Conservation (phyloP, 2,113 vertebrate species). For the Antechinus stuartii region DNA sequence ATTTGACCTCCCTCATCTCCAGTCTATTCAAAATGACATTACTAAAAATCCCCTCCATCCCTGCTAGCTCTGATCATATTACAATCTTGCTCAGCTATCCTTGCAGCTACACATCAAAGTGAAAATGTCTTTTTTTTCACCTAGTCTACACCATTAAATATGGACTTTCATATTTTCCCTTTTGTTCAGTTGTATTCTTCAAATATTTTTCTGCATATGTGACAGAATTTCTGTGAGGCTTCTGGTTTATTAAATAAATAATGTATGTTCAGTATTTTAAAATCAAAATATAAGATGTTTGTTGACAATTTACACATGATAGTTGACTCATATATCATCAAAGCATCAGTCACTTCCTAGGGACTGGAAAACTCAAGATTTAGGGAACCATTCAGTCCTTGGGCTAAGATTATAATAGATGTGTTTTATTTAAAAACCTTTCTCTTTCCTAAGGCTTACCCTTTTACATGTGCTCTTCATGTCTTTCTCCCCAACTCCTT, state of each 20-base stretch:
- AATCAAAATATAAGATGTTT: neutral
- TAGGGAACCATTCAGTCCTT: neutral
- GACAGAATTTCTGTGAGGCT: neutral
- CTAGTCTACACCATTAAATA: neutral
- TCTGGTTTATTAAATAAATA: constrained; percentile 23
- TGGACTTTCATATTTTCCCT: constrained; percentile 4
- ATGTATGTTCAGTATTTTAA: neutral
- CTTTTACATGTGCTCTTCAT: neutral
- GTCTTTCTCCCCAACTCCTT: neutral
- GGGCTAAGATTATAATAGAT: neutral
- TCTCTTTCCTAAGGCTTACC: neutral
- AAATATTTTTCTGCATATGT: neutral
- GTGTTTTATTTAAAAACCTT: no score
- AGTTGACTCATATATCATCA: neutral
- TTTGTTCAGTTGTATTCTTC: constrained; percentile 21
- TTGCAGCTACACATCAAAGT: neutral
- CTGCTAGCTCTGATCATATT: neutral
- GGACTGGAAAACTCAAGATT: neutral
- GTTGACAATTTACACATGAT: neutral
- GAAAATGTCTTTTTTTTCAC: neutral
- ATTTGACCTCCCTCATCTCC: constrained; percentile 31
- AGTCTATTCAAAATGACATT: neutral
- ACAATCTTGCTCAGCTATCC: constrained; percentile 9
- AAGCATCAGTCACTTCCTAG: neutral
- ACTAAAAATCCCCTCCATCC: neutral